These are phyloP conservation scores for Trichogramma pretiosum DNA, from an alignment of 1,140 invertebrate species.

Conservation along the genomic window DNA sequence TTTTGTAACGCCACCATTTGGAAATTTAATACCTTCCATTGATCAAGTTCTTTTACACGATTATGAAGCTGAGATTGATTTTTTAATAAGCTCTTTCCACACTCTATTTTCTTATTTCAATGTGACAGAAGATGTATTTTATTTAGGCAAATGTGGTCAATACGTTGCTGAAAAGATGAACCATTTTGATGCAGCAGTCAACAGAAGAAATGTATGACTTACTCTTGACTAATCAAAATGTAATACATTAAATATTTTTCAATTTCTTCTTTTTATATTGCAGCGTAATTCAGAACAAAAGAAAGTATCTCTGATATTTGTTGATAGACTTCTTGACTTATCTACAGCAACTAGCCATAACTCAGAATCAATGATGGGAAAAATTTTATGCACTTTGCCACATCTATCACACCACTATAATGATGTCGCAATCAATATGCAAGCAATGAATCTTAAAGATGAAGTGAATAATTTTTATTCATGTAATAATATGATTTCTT, in stretches of 20 bases:
- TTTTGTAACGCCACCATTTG: conserved; percentile 57
- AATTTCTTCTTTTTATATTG: conserved; percentile 6
- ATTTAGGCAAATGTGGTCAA: conserved; percentile 54
- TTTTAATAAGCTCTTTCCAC: conserved; percentile 51
- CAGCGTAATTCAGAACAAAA: conserved; percentile 23
- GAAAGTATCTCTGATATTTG: conserved; percentile 54
- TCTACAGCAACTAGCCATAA: conserved; percentile 51
- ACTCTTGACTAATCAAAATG: too few species aligned
- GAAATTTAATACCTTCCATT: conserved; percentile 51
- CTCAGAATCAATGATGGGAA: conserved; percentile 55
- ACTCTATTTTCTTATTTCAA: conserved; percentile 52
- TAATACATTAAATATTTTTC: not conserved
- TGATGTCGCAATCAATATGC: conserved; percentile 59
- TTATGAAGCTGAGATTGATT: conserved; percentile 37
- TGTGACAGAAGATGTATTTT: conserved; percentile 57
- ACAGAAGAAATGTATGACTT: conserved; percentile 51
- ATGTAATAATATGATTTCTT: too few species aligned
- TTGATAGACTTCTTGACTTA: conserved; percentile 60
- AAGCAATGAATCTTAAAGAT: conserved; percentile 46
- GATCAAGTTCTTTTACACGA: conserved; percentile 40
- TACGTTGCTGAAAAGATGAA: conserved; percentile 55
- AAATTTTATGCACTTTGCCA: conserved; percentile 53
- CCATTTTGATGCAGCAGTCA: conserved; percentile 43
- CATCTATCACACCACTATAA: conserved; percentile 55
- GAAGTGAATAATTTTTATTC: conserved; percentile 43